phyloP scores from a whole-genome alignment of 1,140 invertebrate genomes.

The Aphelinus certus region DNA sequence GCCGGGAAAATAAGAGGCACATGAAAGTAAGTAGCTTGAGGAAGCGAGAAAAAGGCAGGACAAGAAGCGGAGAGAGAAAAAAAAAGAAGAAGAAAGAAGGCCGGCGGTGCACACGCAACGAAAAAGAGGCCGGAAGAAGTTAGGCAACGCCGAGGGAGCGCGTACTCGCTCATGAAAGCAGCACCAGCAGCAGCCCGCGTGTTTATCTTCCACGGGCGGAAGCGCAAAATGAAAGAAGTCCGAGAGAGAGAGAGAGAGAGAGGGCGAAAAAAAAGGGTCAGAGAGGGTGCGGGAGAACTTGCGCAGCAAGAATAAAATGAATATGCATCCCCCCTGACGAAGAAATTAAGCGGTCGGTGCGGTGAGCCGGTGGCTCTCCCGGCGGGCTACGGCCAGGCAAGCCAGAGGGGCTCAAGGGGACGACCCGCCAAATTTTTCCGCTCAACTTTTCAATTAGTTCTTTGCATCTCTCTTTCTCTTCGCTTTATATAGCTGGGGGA shows the following conservation, averaged over 20 bases:
- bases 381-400: too few relatives aligned
- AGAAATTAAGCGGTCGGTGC: conserved; percentile 36
- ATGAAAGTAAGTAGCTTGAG: too few relatives aligned
- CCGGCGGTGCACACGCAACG: background rate
- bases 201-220: conserved; percentile 43
- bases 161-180: conserved; percentile 42
- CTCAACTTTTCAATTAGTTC: too few relatives aligned
- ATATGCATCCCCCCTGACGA: conserved; percentile 26
- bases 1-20: too few relatives aligned
- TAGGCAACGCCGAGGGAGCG: conserved; percentile 16
- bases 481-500: too few relatives aligned
- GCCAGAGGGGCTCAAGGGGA: too few relatives aligned
- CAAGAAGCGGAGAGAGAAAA: too few relatives aligned
- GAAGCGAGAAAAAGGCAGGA: too few relatives aligned
- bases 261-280: conserved; percentile 1
- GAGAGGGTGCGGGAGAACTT: conserved; percentile 12
- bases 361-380: background rate
- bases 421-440: too few relatives aligned
- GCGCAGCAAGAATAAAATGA: conserved; percentile 38
- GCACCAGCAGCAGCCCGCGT: conserved; percentile 10
- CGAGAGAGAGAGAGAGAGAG: conserved; percentile 28
- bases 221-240: conserved; percentile 39
- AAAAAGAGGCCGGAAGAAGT: conserved; percentile 26
- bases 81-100: conserved; percentile 2
- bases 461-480: too few relatives aligned